Evolutionary conservation across 2,113 vertebrate species (phyloP).

Genomic region (Catharus fuscescens): DNA sequence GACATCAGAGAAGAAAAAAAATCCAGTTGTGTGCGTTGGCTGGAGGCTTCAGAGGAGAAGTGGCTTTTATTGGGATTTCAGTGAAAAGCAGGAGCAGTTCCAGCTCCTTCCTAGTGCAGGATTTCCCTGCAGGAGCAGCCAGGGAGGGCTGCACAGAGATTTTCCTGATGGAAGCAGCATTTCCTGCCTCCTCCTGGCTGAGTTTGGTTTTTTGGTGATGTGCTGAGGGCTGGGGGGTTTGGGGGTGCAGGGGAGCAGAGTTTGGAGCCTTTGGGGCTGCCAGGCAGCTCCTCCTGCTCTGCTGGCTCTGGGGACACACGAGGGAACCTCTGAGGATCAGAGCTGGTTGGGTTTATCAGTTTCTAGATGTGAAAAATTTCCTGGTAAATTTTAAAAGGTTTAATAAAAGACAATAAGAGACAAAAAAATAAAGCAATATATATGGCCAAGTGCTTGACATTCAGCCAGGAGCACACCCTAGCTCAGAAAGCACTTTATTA

Average conservation of each 20-base stretch:
- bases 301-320: neutral
- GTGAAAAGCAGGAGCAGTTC: neutral
- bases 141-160: accelerated
- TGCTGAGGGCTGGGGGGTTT: neutral
- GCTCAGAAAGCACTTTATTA: too few relatives aligned
- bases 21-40: accelerated
- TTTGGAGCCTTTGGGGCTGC: neutral
- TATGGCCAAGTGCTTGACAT: too few relatives aligned
- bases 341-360: neutral
- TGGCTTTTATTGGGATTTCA: neutral
- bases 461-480: too few relatives aligned
- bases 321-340: neutral
- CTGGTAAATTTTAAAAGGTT: too few relatives aligned
- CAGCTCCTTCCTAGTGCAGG: accelerated
- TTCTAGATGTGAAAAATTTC: neutral
- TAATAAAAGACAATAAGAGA: too few relatives aligned
- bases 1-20: neutral
- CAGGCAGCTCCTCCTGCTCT: too few relatives aligned
- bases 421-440: too few relatives aligned
- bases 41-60: neutral
- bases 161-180: neutral
- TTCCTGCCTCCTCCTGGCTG: neutral
- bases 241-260: too few relatives aligned
- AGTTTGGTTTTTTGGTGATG: neutral
- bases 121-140: neutral